Conservation (phyloP, 2,797 vertebrate species). For the Channallabes apus region DNA sequence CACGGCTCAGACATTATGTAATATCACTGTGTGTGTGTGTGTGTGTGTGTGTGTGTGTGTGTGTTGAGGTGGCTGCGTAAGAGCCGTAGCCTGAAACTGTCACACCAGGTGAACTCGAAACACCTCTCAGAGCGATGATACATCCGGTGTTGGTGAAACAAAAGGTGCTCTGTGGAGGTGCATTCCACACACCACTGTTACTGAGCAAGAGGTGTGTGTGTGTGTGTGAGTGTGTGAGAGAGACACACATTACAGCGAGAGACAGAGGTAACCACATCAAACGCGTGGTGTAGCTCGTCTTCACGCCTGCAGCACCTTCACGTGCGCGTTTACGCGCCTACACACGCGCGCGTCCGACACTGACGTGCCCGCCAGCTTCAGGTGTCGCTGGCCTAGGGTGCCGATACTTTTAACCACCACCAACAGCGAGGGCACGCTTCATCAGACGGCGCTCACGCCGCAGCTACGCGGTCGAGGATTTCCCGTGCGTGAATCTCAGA, state of each 20-base stretch:
- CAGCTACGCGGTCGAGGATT: no score
- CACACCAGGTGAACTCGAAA: background rate
- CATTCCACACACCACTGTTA: slow-evolving; percentile 35
- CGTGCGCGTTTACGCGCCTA: background rate
- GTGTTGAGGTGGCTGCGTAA: background rate
- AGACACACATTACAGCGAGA: background rate
- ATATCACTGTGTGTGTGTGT: background rate
- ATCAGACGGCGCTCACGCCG: background rate
- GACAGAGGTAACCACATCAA: background rate
- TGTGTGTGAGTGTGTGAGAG: background rate
- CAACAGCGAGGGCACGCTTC: background rate
- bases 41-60: slow-evolving; percentile 20
- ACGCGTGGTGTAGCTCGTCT: background rate
- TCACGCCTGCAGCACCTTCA: background rate
- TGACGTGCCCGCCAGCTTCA: no score
- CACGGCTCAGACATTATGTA: slow-evolving; percentile 12
- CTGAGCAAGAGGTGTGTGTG: background rate
- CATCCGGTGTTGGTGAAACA: slow-evolving; percentile 11
- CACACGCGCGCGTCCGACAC: background rate
- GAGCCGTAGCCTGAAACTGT: slow-evolving; percentile 2
- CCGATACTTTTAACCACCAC: background rate
- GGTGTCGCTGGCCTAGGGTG: background rate
- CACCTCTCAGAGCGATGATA: slow-evolving; percentile 1
- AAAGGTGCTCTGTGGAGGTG: slow-evolving; percentile 23
- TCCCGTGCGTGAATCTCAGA: background rate